phyloP scores from a whole-genome alignment of 2,888 invertebrate genomes.

The Latheticus oryzae region DNA sequence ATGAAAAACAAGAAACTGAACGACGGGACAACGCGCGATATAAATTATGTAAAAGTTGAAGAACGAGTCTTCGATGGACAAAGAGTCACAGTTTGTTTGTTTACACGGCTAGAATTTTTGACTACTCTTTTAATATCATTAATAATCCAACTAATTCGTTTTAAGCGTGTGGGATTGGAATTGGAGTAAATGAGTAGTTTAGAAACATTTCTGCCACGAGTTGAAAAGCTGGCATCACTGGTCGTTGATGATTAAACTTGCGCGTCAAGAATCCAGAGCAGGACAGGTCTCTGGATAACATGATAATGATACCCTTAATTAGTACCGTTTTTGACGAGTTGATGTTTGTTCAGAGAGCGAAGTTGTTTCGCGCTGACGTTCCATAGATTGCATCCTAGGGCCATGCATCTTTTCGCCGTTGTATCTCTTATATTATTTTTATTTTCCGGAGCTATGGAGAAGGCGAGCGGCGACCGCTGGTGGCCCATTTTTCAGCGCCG shows the following conservation, averaged over 20 bases:
- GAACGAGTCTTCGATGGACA: constrained; percentile 46
- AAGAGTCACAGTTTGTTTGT: constrained; percentile 55
- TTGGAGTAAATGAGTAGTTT: constrained; percentile 9
- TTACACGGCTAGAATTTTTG: constrained; percentile 56
- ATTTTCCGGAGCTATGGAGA: constrained; percentile 11
- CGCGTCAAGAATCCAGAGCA: constrained; percentile 31
- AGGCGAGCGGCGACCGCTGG: constrained; percentile 24
- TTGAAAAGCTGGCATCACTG: constrained; percentile 11
- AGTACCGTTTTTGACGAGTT: constrained; percentile 61
- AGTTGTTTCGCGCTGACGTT: constrained; percentile 37
- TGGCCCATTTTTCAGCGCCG: constrained; percentile 47
- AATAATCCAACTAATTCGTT: neutral
- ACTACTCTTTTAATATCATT: neutral
- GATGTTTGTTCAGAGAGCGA: constrained; percentile 60
- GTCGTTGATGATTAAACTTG: constrained; percentile 16
- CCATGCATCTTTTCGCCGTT: constrained; percentile 24
- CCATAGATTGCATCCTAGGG: constrained; percentile 37
- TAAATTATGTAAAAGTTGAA: constrained; percentile 58
- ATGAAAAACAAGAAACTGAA: constrained; percentile 47
- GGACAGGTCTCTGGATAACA: constrained; percentile 55
- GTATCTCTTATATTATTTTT: too few relatives aligned
- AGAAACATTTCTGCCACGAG: constrained; percentile 10
- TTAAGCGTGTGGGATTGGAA: neutral
- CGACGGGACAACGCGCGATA: constrained; percentile 51
- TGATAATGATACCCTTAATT: constrained; percentile 66